Base-by-base conservation (phyloP, 2,888 invertebrate genomes). In the Cremastinae sp. region DNA sequence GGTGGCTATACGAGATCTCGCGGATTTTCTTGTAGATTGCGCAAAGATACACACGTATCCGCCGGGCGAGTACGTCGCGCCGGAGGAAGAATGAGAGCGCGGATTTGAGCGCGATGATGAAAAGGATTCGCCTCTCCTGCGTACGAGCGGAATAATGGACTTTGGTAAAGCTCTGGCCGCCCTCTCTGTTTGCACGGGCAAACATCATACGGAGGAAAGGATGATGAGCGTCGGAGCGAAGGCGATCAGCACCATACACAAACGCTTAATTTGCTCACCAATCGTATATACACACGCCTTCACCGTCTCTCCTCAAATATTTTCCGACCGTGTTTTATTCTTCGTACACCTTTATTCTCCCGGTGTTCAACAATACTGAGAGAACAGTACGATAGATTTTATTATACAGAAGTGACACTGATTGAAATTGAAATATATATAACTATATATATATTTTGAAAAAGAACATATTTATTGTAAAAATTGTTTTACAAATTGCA, bases 221-320 rank as follows among this genome's bases (percentile, higher is more conserved):
- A 59, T 68, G 62, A 64, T 64, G 45, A 68, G 56, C 68, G 62
- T 51, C 53, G 18, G 58, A 58, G 62, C 14, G 9, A 36, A 56
- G 58, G 68, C 68, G 75, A 76, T 76, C 73, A 56, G 45, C 54
- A 58, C 68, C 68, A 76, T 69, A 76, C 73, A 64, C 59, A 64
- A 73, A 64, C 73, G 75, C 64, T 45, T 58, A 72, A 76, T 73
- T 69, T 76, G 59, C 64, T 41, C 68, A 68, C 51, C n/a, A 53
- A 73, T 68, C 56, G 64, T 53, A 45, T 43, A 71, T 51, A 41
- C 49, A 51, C 47, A 14, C 54, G n/a, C 54, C 4, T n/a, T 22
- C 12, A 12, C 18, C 54, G n/a, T n/a, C n/a, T n/a, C n/a, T n/a
- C n/a, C n/a, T n/a, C n/a, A n/a, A n/a, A n/a, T n/a, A n/a, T n/a